Conservation (phyloP, 1,140 invertebrate species). For the Camponotus pennsylvanicus region DNA sequence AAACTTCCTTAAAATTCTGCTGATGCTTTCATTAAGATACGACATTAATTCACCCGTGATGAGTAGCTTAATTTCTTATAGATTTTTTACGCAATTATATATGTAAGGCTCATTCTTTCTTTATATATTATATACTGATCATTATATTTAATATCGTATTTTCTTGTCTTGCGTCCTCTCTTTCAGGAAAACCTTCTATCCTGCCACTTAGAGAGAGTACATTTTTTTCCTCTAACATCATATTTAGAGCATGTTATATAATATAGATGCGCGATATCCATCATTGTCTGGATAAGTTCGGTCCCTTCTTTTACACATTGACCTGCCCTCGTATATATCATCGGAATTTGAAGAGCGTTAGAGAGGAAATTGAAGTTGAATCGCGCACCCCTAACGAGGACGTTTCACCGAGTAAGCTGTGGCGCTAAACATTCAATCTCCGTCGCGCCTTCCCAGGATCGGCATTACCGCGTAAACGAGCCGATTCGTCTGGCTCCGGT, state of each 20-base stretch:
- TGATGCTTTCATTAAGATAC: neutral
- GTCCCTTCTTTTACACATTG: neutral
- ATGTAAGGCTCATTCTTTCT: neutral
- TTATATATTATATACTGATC: neutral
- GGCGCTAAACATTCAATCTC: slow-evolving; percentile 52
- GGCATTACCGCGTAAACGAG: slow-evolving; percentile 52
- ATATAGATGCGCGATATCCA: neutral
- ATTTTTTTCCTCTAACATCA: slow-evolving; percentile 4
- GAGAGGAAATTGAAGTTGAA: slow-evolving; percentile 38
- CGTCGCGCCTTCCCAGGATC: slow-evolving; percentile 52
- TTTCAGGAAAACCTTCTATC: neutral
- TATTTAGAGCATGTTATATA: neutral
- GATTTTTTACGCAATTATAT: neutral
- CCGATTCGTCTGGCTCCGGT: slow-evolving; percentile 64
- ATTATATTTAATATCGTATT: neutral
- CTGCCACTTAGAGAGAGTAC: too few relatives aligned
- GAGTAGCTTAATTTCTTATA: neutral
- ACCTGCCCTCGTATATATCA: slow-evolving; percentile 30
- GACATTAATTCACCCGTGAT: neutral
- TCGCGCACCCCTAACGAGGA: slow-evolving; percentile 39
- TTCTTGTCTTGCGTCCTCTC: neutral
- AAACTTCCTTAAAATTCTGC: neutral
- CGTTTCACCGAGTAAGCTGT: neutral
- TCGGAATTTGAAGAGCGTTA: slow-evolving; percentile 42
- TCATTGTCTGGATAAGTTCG: slow-evolving; percentile 20